Evolutionary conservation across 2,797 vertebrate genomes (phyloP), one percentile per base, ranked within the genome.

Genomic region (Trematomus bernacchii): DNA sequence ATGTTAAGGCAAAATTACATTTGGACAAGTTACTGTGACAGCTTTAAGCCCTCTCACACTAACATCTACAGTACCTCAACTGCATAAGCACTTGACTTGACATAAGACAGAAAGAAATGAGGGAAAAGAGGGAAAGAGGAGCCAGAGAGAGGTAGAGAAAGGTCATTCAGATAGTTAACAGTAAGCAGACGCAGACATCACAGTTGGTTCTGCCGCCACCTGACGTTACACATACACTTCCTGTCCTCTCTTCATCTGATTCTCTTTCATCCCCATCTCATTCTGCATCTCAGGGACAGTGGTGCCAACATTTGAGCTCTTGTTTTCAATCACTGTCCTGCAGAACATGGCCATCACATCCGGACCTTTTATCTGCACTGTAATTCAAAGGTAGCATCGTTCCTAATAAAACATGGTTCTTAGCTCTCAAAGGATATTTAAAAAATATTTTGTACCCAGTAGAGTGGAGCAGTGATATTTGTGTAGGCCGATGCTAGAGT

Each of bases 161-260:
- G 79, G 70, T 63, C 48, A n/a, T 6, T 60, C 27, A 60, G 74
- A 84, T 33, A 57, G 92, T 90, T 88, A 37, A 94, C 85, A 91
- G 62, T 83, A 85, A 81, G 85, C 94, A 94, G 92, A 89, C 85
- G 12, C 60, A 76, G 72, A 80, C 76, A 85, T 76, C 53, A 76
- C 27, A 37, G 33, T 7, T 7, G 83, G 80, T 53, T 37, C 19
- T 47, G 76, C 59, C 37, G 60, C 67, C 9, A 60, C 58, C 62
- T 85, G 79, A 90, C 73, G 85, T 73, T 78, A 77, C 75, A 83
- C 87, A 86, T 63, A 66, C 73, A 83, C 87, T 89, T 90, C 87
- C 88, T 85, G 81, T 70, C 79, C 60, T 79, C 46, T 57, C 58
- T 72, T 68, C 55, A 3, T 79, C 53, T 44, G 27, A 21, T 43